Conservation (phyloP, 2,797 vertebrate genomes). For the Echiichthys vipera region DNA sequence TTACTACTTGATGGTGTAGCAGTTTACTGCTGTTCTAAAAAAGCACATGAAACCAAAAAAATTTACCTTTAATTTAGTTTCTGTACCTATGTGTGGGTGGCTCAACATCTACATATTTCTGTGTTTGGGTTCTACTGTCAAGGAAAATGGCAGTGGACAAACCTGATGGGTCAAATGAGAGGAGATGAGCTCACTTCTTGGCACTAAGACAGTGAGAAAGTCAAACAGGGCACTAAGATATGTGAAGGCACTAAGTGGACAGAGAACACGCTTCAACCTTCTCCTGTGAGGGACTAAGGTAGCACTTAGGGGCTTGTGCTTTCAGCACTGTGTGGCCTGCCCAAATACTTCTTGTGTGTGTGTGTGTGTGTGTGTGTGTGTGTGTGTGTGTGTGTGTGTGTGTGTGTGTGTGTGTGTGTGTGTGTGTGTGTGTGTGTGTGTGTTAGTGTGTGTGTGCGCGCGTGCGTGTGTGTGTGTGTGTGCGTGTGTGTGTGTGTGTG, state of each 20-base stretch:
- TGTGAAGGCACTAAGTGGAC: conserved; percentile 56
- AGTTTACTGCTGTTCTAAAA: neutral
- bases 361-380: neutral
- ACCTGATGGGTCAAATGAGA: conserved; percentile 13
- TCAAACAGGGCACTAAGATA: conserved; percentile 59
- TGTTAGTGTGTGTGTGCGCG: neutral
- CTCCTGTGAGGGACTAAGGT: conserved; percentile 38
- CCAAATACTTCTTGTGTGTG: conserved; percentile 9
- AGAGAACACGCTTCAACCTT: conserved; percentile 41
- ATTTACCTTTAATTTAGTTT: neutral
- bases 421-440: neutral
- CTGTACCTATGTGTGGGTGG: neutral
- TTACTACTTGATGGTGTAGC: neutral
- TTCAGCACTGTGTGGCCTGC: conserved; percentile 32
- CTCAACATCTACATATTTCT: conserved; percentile 15
- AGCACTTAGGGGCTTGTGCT: conserved; percentile 48
- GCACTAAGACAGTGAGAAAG: conserved; percentile 52
- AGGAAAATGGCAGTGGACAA: conserved; percentile 16
- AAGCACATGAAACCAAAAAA: neutral
- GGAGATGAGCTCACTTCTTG: conserved; percentile 46
- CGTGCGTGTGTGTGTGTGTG: neutral
- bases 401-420: neutral
- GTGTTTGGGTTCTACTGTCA: conserved; percentile 12
- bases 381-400: conserved; percentile 5
- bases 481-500: neutral